These are phyloP conservation scores for Penelope pileata DNA, from an alignment of 2,113 vertebrate species.

Conservation along the genomic window DNA sequence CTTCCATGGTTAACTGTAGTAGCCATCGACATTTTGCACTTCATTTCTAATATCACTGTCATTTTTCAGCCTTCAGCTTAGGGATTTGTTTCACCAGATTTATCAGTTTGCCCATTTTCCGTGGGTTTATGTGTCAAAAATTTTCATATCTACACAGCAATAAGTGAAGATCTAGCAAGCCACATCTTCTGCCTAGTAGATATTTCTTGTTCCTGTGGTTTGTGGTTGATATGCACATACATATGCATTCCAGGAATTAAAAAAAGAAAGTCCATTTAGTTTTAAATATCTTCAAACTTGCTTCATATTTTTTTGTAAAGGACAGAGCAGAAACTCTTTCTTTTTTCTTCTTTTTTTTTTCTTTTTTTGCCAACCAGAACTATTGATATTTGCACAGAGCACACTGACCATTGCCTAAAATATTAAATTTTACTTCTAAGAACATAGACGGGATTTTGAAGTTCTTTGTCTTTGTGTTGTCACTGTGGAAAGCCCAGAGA, in stretches of 20 bases:
- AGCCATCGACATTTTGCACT: background rate
- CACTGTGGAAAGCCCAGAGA: background rate
- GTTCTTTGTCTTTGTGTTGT: slow-evolving; percentile 9
- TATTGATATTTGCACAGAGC: background rate
- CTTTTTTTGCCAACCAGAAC: background rate
- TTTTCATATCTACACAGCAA: background rate
- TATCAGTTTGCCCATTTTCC: background rate
- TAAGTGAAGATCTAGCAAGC: background rate
- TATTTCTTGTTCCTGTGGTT: background rate
- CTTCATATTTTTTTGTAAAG: background rate
- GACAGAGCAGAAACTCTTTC: background rate
- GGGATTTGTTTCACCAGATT: background rate
- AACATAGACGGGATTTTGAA: background rate
- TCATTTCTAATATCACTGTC: background rate
- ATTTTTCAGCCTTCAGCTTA: background rate
- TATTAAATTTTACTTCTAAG: background rate
- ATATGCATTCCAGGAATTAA: background rate
- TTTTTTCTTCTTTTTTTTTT: too few relatives aligned
- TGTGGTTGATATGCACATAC: background rate
- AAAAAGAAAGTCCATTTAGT: background rate
- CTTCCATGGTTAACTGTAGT: background rate
- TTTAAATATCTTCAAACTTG: background rate
- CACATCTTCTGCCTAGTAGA: background rate
- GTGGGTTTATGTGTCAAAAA: background rate
- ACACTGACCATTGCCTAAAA: background rate